phyloP scores from a whole-genome alignment of 2,113 vertebrate genomes.

The human (Homo sapiens) region DNA sequence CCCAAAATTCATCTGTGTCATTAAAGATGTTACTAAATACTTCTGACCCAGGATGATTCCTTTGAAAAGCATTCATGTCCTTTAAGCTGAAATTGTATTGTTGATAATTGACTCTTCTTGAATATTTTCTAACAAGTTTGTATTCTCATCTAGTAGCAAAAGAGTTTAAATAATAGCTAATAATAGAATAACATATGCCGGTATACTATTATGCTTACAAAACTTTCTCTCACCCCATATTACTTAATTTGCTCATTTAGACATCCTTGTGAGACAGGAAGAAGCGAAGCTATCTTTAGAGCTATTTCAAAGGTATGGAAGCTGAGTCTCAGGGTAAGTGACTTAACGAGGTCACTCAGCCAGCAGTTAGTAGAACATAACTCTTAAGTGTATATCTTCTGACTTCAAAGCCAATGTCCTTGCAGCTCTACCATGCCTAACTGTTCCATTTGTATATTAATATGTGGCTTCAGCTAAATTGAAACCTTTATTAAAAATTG shows the following conservation, averaged over 20 bases:
- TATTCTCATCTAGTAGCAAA: background rate
- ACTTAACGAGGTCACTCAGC: background rate
- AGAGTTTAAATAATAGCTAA: background rate
- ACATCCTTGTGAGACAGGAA: background rate
- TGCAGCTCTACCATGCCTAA: background rate
- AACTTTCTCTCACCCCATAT: background rate
- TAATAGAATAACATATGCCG: background rate
- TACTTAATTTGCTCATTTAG: constrained; percentile 19
- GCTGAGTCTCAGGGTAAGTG: background rate
- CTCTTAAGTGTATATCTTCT: background rate
- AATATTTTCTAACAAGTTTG: constrained; percentile 4
- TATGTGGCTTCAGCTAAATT: background rate
- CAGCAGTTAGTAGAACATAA: background rate
- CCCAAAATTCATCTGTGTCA: constrained; percentile 28
- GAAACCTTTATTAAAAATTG: background rate
- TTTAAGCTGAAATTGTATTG: background rate
- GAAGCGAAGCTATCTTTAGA: background rate
- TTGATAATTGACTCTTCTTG: constrained; percentile 8
- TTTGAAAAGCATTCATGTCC: background rate
- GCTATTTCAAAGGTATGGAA: background rate
- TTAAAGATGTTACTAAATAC: constrained; percentile 54
- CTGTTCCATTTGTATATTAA: background rate
- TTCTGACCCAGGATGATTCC: background rate
- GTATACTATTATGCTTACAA: background rate
- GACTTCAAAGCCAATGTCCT: background rate